Percentiles rank a stretch among this genome's conserved stretches.
phyloP scores from a whole-genome alignment of 2,888 invertebrate species.

The Latrodectus hesperus region DNA sequence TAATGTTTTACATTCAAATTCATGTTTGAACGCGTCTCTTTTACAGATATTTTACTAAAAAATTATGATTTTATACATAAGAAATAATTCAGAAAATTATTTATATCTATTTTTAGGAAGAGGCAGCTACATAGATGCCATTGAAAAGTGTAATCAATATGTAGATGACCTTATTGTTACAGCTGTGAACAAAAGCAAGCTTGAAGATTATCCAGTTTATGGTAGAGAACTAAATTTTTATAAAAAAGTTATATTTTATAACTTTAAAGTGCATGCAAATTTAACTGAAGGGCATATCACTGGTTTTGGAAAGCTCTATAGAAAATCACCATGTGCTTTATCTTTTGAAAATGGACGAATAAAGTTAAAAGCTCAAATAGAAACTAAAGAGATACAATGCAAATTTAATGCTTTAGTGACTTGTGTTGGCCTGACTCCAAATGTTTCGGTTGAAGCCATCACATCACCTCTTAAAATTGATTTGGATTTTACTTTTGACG shows the following conservation, averaged over 20 bases:
- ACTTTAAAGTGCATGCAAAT: background rate
- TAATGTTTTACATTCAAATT: no score
- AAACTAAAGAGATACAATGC: background rate
- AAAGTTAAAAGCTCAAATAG: background rate
- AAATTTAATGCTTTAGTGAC: background rate
- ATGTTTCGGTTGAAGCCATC: background rate
- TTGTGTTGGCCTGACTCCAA: no score
- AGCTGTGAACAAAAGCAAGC: background rate
- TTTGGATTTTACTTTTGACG: background rate
- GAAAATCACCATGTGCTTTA: background rate
- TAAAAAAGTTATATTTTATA: background rate
- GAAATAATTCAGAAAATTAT: no score
- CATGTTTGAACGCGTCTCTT: no score
- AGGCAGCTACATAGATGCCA: background rate
- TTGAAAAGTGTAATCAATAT: background rate
- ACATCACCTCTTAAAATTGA: background rate
- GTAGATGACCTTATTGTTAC: background rate
- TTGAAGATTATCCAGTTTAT: background rate
- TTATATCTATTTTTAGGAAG: background rate
- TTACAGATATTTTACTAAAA: no score
- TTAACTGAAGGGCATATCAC: background rate
- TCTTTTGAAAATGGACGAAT: background rate
- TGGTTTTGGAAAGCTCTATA: conserved; percentile 15
- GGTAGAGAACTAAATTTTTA: background rate
- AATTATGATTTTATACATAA: no score